Evolutionary conservation across 2,113 vertebrate genomes (phyloP).

Genomic region (Sander vitreus): DNA sequence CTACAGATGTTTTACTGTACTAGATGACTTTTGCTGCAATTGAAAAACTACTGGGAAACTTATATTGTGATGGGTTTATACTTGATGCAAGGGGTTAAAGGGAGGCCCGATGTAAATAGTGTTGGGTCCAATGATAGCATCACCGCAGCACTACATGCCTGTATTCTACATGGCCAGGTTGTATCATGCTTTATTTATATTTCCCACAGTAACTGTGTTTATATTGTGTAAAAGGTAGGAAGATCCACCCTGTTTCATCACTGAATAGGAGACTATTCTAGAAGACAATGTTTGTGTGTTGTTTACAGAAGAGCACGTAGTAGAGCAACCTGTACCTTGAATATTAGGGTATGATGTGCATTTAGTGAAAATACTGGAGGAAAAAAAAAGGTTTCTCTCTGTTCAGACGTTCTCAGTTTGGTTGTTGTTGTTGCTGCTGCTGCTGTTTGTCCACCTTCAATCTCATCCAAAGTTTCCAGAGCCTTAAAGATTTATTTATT

Average conservation of each 20-base stretch:
- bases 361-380: not conserved
- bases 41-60: not conserved
- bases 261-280: too few species aligned
- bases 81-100: not conserved
- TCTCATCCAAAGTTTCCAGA: not conserved
- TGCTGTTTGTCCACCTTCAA: not conserved
- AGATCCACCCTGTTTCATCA: too few species aligned
- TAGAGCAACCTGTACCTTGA: not conserved
- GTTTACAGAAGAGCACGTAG: not conserved
- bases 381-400: not conserved
- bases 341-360: not conserved
- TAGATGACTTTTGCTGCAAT: not conserved
- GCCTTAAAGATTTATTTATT: not conserved
- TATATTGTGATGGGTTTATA: not conserved
- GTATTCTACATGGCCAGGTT: not conserved
- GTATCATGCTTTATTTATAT: not conserved
- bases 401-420: not conserved
- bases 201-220: not conserved
- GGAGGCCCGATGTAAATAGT: too few species aligned
- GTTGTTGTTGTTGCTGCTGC: not conserved
- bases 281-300: not conserved
- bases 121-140: not conserved
- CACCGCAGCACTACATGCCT: not conserved
- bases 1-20: not conserved
- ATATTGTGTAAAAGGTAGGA: not conserved